Percentiles rank a stretch among this genome's conserved stretches.
phyloP scores from a whole-genome alignment of 2,797 vertebrate genomes.

The Oreortyx pictus region DNA sequence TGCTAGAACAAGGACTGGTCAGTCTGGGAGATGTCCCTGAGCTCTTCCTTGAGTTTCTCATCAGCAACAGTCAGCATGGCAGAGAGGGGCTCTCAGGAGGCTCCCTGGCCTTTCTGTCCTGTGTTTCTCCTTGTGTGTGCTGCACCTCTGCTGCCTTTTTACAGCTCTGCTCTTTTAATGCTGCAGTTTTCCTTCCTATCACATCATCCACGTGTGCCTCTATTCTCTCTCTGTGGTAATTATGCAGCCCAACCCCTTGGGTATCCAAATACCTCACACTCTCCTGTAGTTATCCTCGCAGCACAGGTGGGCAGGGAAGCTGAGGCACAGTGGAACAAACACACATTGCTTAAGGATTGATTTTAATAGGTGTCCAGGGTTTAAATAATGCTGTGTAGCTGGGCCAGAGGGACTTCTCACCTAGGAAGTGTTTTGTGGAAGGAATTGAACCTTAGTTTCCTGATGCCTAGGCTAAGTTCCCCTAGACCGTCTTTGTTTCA shows the following conservation, averaged over 20 bases:
- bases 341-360: conserved; percentile 57
- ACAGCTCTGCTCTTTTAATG: background rate
- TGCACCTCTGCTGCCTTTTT: background rate
- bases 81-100: background rate
- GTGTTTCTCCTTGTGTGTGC: conserved; percentile 31
- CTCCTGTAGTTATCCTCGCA: conserved; percentile 73
- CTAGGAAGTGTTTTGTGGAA: conserved; percentile 59
- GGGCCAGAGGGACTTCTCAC: conserved; percentile 64
- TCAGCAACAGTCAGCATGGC: too few species aligned
- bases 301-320: conserved; percentile 69
- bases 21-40: conserved; percentile 20
- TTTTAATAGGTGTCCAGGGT: conserved; percentile 70
- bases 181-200: conserved; percentile 23
- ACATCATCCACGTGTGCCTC: conserved; percentile 34
- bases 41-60: background rate
- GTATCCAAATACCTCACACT: conserved; percentile 67
- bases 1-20: background rate
- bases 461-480: background rate
- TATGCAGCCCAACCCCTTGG: conserved; percentile 51
- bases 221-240: conserved; percentile 67
- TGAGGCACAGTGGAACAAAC: conserved; percentile 65
- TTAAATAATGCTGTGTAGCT: conserved; percentile 44
- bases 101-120: background rate
- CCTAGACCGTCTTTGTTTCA: conserved; percentile 19
- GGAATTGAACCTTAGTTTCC: conserved; percentile 41